Evolutionary conservation across 2,113 vertebrate species (phyloP).

Genomic region (Periophthalmus modestus): DNA sequence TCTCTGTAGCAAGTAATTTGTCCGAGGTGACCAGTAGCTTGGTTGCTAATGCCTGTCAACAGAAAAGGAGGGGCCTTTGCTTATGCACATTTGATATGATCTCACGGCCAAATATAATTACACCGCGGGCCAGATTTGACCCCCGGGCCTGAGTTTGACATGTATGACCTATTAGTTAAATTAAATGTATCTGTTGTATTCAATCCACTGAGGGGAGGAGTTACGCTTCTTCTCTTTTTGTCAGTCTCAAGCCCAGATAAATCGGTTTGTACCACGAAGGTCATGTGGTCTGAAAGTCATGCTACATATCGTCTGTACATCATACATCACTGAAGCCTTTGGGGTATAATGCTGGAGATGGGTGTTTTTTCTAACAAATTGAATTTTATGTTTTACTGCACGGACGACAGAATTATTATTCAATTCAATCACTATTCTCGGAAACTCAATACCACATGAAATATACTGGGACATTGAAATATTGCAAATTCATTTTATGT

Average conservation of each 20-base stretch:
- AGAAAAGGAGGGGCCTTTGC: too few relatives aligned
- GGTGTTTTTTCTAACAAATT: conserved; percentile 17
- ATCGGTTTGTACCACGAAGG: not conserved
- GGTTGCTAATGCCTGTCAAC: too few relatives aligned
- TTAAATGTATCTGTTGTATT: not conserved
- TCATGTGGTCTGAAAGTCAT: not conserved
- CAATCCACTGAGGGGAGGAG: not conserved
- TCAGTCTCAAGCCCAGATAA: not conserved
- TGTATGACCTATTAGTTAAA: not conserved
- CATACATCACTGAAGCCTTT: not conserved
- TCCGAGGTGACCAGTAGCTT: too few relatives aligned
- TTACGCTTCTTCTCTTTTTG: too few relatives aligned
- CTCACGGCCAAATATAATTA: too few relatives aligned
- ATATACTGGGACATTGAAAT: conserved; percentile 66
- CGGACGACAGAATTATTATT: conserved; percentile 41
- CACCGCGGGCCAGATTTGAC: too few relatives aligned
- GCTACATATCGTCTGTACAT: not conserved
- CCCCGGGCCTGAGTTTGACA: too few relatives aligned
- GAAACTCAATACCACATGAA: conserved; percentile 61
- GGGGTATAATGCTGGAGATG: not conserved
- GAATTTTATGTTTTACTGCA: conserved; percentile 26
- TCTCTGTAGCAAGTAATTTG: too few relatives aligned
- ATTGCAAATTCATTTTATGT: conserved; percentile 70
- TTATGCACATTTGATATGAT: too few relatives aligned
- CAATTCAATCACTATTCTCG: conserved; percentile 55